phyloP scores from a whole-genome alignment of 2,797 vertebrate species.

The Pangasius sanitwongsei region DNA sequence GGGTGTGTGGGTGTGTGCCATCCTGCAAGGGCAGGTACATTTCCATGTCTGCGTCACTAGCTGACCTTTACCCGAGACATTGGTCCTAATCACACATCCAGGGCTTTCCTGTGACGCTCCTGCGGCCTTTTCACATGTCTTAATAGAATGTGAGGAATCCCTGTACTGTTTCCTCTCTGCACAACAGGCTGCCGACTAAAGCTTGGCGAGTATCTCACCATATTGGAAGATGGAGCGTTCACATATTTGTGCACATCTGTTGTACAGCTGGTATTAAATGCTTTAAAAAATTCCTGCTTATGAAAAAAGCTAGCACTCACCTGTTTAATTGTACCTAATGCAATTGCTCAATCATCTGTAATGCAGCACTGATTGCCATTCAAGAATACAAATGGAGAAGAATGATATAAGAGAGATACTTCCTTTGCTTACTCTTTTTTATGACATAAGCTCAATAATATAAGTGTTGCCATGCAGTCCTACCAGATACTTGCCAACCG shows the following conservation, averaged over 20 bases:
- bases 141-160: constrained; percentile 72
- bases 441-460: neutral
- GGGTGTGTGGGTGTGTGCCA: constrained; percentile 43
- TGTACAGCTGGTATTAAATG: constrained; percentile 53
- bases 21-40: constrained; percentile 53
- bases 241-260: constrained; percentile 57
- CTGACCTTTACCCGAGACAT: constrained; percentile 64
- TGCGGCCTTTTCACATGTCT: constrained; percentile 71
- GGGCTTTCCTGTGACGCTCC: constrained; percentile 68
- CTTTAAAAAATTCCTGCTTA: neutral
- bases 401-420: neutral
- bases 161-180: constrained; percentile 63
- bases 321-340: neutral
- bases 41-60: constrained; percentile 67
- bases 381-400: neutral
- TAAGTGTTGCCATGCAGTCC: neutral
- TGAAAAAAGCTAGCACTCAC: constrained; percentile 26
- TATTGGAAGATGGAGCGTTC: constrained; percentile 43
- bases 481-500: neutral
- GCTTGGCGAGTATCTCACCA: constrained; percentile 32
- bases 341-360: neutral
- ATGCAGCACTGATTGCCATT: neutral
- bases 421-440: neutral
- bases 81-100: constrained; percentile 52
- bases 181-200: constrained; percentile 55